Conservation (phyloP, 2,797 vertebrate genomes). For the Siniperca undulata region DNA sequence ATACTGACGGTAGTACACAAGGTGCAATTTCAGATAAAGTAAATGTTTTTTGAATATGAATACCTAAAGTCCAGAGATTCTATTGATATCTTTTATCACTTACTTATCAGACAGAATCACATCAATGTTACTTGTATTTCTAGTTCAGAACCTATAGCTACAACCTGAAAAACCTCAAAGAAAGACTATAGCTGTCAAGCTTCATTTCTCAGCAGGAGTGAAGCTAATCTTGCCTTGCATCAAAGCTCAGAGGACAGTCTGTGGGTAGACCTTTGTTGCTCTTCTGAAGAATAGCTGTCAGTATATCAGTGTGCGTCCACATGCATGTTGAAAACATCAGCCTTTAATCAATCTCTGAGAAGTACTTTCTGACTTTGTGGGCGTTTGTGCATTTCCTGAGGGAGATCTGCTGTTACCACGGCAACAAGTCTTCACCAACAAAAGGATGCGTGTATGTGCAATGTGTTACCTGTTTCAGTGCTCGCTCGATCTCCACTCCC, state of each 20-base stretch:
- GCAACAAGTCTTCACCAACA: slow-evolving; percentile 51
- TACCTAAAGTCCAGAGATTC: not conserved
- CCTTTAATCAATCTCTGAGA: slow-evolving; percentile 36
- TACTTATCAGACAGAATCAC: slow-evolving; percentile 14
- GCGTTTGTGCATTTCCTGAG: slow-evolving; percentile 26
- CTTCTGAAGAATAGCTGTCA: slow-evolving; percentile 39
- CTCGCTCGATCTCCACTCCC: slow-evolving; percentile 97
- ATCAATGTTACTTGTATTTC: not conserved
- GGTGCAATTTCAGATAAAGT: slow-evolving; percentile 4
- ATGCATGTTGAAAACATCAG: slow-evolving; percentile 17
- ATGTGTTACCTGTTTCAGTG: slow-evolving; percentile 93
- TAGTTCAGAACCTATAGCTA: slow-evolving; percentile 1
- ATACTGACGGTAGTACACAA: not conserved
- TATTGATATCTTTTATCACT: slow-evolving; percentile 4
- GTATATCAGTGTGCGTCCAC: not conserved
- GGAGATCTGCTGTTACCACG: slow-evolving; percentile 56
- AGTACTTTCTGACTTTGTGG: slow-evolving; percentile 36
- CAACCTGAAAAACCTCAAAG: slow-evolving; percentile 17
- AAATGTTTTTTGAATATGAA: not conserved
- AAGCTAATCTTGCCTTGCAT: slow-evolving; percentile 42
- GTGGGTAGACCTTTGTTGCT: slow-evolving; percentile 27
- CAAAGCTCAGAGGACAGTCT: slow-evolving; percentile 42
- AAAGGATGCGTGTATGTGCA: not conserved
- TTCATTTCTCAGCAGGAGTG: slow-evolving; percentile 40
- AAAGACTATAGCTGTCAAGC: slow-evolving; percentile 11